These are phyloP conservation scores for Piscicola geometra DNA, from an alignment of 2,888 invertebrate species.

Conservation along the genomic window DNA sequence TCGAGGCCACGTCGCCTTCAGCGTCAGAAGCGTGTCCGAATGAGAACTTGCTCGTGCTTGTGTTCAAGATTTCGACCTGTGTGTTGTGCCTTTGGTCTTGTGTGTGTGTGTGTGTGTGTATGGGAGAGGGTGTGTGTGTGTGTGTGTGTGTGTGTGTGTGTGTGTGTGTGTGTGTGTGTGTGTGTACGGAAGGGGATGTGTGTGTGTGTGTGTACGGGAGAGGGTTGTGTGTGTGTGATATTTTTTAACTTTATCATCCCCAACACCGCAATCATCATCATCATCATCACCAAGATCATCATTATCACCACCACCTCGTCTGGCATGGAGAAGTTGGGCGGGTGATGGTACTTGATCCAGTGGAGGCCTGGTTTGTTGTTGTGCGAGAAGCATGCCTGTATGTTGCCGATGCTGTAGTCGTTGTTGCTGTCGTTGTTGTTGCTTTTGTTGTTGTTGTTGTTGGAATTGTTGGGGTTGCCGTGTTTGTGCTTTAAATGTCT, in stretches of 20 bases:
- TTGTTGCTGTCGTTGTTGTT: constrained; percentile 56
- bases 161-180: no score
- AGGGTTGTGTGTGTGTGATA: no score
- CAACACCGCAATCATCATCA: no score
- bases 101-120: no score
- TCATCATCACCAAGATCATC: no score
- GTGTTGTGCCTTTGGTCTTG: no score
- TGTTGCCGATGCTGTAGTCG: constrained; percentile 68
- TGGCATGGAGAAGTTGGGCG: constrained; percentile 79
- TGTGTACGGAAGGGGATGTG: no score
- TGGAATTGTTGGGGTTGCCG: not conserved
- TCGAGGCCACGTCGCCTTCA: constrained; percentile 39
- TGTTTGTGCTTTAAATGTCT: not conserved
- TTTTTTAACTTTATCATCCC: no score
- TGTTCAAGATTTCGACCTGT: constrained; percentile 72
- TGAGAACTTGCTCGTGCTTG: constrained; percentile 74
- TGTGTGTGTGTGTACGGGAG: no score
- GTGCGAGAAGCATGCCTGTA: constrained; percentile 69
- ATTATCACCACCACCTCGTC: constrained; percentile 63
- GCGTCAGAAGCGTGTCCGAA: constrained; percentile 61
- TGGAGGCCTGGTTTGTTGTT: constrained; percentile 77
- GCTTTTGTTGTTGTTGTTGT: constrained; percentile 64
- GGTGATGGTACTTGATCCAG: constrained; percentile 79
- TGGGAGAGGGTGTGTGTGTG: no score
- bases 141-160: no score